Percentiles rank a stretch among this genome's conserved stretches.
Evolutionary conservation across 53 echinoderm and acorn worm species (phyloP).

Genomic region (Hippasteria phrygiana): DNA sequence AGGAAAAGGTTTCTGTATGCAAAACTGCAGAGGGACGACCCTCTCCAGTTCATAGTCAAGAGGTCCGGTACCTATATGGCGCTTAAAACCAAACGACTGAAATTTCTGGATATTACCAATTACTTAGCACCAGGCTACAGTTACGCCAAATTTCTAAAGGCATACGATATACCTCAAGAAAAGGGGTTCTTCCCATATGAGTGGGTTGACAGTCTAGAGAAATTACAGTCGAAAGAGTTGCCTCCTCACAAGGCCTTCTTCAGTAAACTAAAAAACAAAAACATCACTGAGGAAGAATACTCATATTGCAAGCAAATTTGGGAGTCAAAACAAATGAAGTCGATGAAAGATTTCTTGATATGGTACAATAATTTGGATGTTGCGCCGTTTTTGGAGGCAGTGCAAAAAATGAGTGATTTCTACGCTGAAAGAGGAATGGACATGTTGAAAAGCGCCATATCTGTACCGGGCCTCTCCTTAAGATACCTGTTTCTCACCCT

Average conservation of each 20-base stretch:
- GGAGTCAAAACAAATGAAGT: constrained; percentile 21
- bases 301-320: constrained; percentile 43
- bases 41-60: constrained; percentile 38
- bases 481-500: constrained; percentile 48
- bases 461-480: constrained; percentile 49
- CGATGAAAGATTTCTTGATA: constrained; percentile 47
- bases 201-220: constrained; percentile 43
- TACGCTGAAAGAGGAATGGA: constrained; percentile 30
- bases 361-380: constrained; percentile 79
- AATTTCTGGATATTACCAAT: constrained; percentile 49
- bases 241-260: constrained; percentile 52
- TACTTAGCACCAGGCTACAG: constrained; percentile 57
- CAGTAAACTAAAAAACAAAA: constrained; percentile 30
- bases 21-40: not conserved
- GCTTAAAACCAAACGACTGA: constrained; percentile 25
- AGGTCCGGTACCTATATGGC: constrained; percentile 21
- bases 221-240: constrained; percentile 12
- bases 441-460: constrained; percentile 48
- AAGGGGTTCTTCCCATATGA: constrained; percentile 63
- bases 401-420: constrained; percentile 50
- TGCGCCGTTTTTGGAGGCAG: constrained; percentile 43
- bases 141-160: constrained; percentile 57
- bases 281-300: constrained; percentile 51
- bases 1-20: constrained; percentile 33
- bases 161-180: constrained; percentile 1